phyloP scores from a whole-genome alignment of 2,797 vertebrate species.

The Cossypha polioptera region DNA sequence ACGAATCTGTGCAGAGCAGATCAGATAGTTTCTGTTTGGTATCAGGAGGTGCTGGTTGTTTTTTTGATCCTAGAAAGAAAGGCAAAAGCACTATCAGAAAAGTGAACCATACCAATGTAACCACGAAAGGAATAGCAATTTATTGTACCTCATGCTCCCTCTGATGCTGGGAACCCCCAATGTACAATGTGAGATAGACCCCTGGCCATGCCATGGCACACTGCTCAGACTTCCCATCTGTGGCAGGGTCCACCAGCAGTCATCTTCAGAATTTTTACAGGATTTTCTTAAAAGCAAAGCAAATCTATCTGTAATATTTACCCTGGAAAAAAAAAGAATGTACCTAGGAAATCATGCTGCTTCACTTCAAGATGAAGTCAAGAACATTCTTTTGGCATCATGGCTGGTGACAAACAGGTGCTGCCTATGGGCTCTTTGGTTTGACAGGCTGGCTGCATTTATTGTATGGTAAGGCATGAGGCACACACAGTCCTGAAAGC shows the following conservation, averaged over 20 bases:
- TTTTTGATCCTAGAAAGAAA: neutral
- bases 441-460: neutral
- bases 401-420: neutral
- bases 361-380: neutral
- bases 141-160: neutral
- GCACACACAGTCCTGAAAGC: neutral
- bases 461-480: neutral
- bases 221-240: neutral
- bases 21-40: conserved; percentile 30
- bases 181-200: neutral
- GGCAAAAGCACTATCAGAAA: neutral
- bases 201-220: neutral
- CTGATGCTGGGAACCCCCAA: neutral
- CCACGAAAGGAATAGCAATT: neutral
- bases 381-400: neutral
- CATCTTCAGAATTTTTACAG: neutral
- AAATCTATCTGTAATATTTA: neutral
- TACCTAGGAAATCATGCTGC: neutral
- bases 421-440: neutral
- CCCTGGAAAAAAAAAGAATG: neutral
- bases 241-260: neutral
- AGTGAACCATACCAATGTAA: neutral
- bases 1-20: conserved; percentile 74
- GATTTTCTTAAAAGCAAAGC: neutral
- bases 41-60: neutral